A percentile compares a stretch with the other conserved stretches of the same genome.
phyloP scores from a whole-genome alignment of 2,113 vertebrate species.

The Ascaphus truei region DNA sequence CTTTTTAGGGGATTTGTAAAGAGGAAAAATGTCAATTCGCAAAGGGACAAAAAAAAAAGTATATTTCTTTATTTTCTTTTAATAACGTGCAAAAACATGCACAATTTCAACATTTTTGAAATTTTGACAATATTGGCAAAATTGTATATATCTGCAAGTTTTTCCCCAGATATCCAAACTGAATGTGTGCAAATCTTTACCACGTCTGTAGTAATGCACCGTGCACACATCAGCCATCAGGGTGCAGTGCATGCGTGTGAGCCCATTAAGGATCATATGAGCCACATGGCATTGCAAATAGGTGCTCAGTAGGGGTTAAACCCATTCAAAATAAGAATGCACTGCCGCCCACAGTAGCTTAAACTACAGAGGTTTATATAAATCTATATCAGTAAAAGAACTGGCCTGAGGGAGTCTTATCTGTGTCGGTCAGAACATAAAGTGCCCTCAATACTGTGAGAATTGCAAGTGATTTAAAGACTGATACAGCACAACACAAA shows the following conservation, averaged over 20 bases:
- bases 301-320: neutral
- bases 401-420: neutral
- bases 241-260: too few species aligned
- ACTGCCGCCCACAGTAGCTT: neutral
- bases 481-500: neutral
- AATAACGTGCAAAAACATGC: too few species aligned
- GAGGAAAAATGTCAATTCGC: neutral
- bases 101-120: too few species aligned
- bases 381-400: neutral
- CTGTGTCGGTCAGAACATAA: neutral
- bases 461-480: neutral
- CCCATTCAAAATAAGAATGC: neutral
- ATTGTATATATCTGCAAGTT: too few species aligned
- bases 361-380: neutral
- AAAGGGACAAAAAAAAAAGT: neutral
- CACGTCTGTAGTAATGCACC: too few species aligned
- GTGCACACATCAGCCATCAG: too few species aligned
- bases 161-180: too few species aligned
- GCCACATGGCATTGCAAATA: too few species aligned
- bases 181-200: too few species aligned
- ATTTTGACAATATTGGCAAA: too few species aligned
- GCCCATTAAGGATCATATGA: too few species aligned
- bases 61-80: neutral
- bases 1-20: too few species aligned
- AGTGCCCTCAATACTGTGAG: neutral